Evolutionary conservation across 2,797 vertebrate species (phyloP), one percentile per base, ranked within the genome.

Genomic region (Galago senegalensis): DNA sequence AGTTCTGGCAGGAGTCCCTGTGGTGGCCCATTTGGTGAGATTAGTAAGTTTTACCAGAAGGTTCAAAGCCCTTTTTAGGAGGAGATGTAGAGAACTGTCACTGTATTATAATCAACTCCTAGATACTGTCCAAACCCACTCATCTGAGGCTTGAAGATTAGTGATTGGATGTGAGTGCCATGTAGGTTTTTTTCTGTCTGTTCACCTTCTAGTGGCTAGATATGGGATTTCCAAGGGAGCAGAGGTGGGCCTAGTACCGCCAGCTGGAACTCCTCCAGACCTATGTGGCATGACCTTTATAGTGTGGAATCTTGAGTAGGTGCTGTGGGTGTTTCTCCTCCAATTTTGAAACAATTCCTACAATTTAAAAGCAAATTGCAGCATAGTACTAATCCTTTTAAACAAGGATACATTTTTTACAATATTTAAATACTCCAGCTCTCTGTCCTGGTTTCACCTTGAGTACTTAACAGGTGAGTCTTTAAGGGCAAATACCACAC

Each of bases 121-220:
- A 17, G 3, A 3, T 27, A 13, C 31, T 34, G 85, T 43, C 25
- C 25, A 25, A 31, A 61, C 63, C 43, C 31, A 27, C 40, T 29
- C 12, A 37, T 56, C 69, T 5, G 7, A 37, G 40, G 0, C 14
- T 56, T 63, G 9, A 5, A 14, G 65, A n/a, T 18, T 27, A 5
- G 53, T 40, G 53, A 2, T n/a, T 31, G 86, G 65, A 6, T 4
- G 14, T 40, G 25, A 31, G 37, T 65, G 85, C 27, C 7, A 0
- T 2, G 13, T 61, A 49, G 23, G 27, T 43, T 49, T 86, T 79
- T 69, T 29, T 14, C 73, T 20, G n/a, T 73, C 18, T 29, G 21
- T n/a, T 34, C 4, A 2, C 92, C 93, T 60, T 80, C 90, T 93
- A 80, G 87, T 85, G 96, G 93, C 70, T 5, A 23, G n/a, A n/a